Percentiles rank a stretch among this genome's conserved stretches.
Evolutionary conservation across 2,113 vertebrate species (phyloP).

Genomic region (Panurus biarmicus): DNA sequence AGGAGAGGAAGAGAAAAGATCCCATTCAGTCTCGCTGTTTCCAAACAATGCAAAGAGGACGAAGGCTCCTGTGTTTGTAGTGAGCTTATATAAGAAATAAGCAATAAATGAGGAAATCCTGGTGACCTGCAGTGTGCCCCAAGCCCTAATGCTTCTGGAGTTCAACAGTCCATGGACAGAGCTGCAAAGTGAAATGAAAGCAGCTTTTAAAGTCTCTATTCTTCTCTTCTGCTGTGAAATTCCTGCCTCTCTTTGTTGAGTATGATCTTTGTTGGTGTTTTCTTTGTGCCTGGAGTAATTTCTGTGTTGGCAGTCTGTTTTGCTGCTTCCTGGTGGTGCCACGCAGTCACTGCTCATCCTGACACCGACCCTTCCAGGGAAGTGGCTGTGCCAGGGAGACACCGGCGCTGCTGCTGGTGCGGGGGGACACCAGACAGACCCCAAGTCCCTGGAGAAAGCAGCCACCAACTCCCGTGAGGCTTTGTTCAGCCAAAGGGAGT

Average conservation of each 20-base stretch:
- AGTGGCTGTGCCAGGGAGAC: neutral
- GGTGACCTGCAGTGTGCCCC: slow-evolving; percentile 10
- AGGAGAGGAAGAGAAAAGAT: neutral
- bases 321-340: neutral
- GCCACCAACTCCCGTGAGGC: accelerated
- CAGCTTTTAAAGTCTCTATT: slow-evolving; percentile 43
- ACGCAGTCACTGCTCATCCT: neutral
- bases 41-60: slow-evolving; percentile 61
- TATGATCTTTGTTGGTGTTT: slow-evolving; percentile 56
- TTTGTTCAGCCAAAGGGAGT: neutral
- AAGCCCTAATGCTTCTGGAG: slow-evolving; percentile 26
- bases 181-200: slow-evolving; percentile 41
- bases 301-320: slow-evolving; percentile 6
- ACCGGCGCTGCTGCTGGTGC: accelerated
- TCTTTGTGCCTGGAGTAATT: slow-evolving; percentile 59
- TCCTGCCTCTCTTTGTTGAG: slow-evolving; percentile 27
- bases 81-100: slow-evolving; percentile 46
- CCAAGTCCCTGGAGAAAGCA: accelerated
- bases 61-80: slow-evolving; percentile 36
- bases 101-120: slow-evolving; percentile 58
- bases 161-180: neutral
- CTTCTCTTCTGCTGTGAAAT: slow-evolving; percentile 40
- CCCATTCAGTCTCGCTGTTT: slow-evolving; percentile 7
- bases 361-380: neutral
- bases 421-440: accelerated